phyloP scores from a whole-genome alignment of 2,797 vertebrate species.

The Malacoctenus gilli region DNA sequence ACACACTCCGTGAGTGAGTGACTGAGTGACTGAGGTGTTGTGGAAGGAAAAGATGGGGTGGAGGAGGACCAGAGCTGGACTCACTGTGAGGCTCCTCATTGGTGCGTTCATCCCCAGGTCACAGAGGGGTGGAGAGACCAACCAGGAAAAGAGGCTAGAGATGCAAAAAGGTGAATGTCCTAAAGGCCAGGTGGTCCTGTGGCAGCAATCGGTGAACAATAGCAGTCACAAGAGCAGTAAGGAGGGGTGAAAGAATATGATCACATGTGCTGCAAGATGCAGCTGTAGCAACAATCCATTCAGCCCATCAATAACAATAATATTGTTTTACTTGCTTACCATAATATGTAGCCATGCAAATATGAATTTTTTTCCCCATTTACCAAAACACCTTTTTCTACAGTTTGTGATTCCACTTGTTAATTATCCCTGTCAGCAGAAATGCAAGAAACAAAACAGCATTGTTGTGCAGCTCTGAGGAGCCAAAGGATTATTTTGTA shows the following conservation, averaged over 20 bases:
- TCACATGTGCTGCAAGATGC: constrained; percentile 12
- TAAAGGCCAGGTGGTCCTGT: constrained; percentile 66
- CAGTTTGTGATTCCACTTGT: no score
- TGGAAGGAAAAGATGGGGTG: constrained; percentile 71
- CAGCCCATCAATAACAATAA: neutral
- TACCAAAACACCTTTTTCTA: no score
- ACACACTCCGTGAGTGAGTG: constrained; percentile 80
- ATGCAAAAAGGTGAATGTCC: constrained; percentile 60
- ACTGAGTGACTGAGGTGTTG: constrained; percentile 75
- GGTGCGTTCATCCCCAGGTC: constrained; percentile 88
- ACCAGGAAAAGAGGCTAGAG: constrained; percentile 70
- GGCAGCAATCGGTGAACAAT: constrained; percentile 50
- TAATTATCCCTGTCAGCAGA: no score
- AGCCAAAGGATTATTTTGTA: no score
- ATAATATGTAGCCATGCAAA: neutral
- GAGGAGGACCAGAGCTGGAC: constrained; percentile 72
- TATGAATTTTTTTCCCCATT: no score
- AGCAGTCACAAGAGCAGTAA: constrained; percentile 50
- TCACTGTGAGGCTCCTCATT: constrained; percentile 91
- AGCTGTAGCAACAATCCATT: constrained; percentile 10
- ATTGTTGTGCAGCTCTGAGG: no score
- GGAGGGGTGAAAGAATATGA: constrained; percentile 44
- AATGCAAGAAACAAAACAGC: no score
- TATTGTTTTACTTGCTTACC: no score
- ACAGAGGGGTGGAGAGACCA: constrained; percentile 78